These are phyloP conservation scores for Pogona vitticeps DNA, from an alignment of 2,113 vertebrate species.

Conservation along the genomic window DNA sequence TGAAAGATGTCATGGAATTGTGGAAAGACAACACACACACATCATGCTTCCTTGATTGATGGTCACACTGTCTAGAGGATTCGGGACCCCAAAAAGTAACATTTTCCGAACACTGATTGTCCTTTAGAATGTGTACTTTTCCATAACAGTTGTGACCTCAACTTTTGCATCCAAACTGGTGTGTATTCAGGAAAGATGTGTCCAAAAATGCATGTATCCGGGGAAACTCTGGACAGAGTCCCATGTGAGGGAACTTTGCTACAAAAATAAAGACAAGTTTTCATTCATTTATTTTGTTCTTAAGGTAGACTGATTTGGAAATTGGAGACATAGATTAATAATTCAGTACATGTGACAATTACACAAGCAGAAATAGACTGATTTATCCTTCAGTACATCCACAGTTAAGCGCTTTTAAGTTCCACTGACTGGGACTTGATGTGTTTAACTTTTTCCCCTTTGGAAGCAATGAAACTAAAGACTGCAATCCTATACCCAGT, in stretches of 20 bases:
- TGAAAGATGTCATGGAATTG: constrained; percentile 41
- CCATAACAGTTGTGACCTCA: too few species aligned
- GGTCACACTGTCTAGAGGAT: too few species aligned
- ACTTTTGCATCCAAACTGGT: too few species aligned
- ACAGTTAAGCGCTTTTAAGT: background rate
- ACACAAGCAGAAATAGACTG: background rate
- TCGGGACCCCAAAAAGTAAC: too few species aligned
- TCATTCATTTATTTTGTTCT: background rate
- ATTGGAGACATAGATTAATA: background rate
- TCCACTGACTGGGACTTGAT: background rate
- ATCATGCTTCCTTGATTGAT: too few species aligned
- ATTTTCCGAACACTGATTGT: too few species aligned
- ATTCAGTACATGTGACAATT: background rate
- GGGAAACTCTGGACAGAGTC: background rate
- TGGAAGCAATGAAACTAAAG: background rate
- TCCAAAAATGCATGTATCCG: background rate
- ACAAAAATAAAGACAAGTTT: background rate
- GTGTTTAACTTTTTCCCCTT: background rate
- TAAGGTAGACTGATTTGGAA: background rate
- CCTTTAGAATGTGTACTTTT: too few species aligned
- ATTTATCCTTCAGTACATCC: background rate
- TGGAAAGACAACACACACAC: constrained; percentile 27
- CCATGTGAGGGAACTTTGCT: too few species aligned
- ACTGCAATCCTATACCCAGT: background rate
- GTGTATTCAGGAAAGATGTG: background rate